Evolutionary conservation across 1,140 invertebrate genomes (phyloP), one percentile per base, ranked within the genome.

Genomic region (Drosophila takahashii): DNA sequence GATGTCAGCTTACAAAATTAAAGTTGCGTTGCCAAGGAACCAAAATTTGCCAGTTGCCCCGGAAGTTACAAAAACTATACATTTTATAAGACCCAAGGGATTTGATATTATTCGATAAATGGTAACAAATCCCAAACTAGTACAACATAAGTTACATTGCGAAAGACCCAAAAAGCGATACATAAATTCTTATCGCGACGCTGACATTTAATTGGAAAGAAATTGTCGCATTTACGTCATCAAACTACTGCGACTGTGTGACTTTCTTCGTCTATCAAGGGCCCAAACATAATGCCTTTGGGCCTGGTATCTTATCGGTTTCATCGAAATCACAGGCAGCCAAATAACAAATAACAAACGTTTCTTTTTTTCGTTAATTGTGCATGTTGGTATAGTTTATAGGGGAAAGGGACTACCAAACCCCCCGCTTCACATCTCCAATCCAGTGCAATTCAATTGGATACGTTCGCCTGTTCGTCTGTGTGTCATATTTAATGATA

Each of bases 401-500:
- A 22, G 15, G 15, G 16, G n/a, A n/a, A 42, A 7, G 18, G 41
- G 36, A 42, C 9, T 7, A n/a, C 11, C 16, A 22, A 22, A 8
- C 1, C 29, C 57, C 9, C 57, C 60, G 41, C 66, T 47, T 57
- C 62, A 69, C 79, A 81, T 74, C 79, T 83, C 32, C 11, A n/a
- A 42, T 13, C 32, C 11, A 69, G 62, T 67, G 66, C 66, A 45
- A 70, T 70, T 70, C 48, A 57, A 70, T 70, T 70, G 64, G 42
- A 44, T 70, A 39, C 39, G 62, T 69, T 70, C 13, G 32, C 62
- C n/a, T n/a, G n/a, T n/a, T n/a, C 15, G 66, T 26, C 47, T 78
- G 76, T 65, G 76, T 65, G 76, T 79, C 60, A 74, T 77, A 64
- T 74, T 64, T 69, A 61, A 76, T 83, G 80, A 83, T 83, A 83